phyloP scores from a whole-genome alignment of 2,888 invertebrate genomes.

The Rosalia funebris region DNA sequence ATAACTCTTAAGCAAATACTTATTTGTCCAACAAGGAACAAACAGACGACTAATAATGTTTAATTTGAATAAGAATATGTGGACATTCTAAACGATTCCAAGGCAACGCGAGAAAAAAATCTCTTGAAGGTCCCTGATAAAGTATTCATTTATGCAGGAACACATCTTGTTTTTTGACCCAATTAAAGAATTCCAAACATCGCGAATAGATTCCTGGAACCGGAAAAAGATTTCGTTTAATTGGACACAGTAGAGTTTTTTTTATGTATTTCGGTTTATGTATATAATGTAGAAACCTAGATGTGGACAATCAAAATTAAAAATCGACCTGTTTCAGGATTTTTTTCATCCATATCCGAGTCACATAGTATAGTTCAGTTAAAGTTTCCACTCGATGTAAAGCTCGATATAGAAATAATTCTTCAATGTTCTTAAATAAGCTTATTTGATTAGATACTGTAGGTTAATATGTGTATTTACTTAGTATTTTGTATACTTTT shows the following conservation, averaged over 20 bases:
- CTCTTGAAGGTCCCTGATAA: constrained; percentile 1
- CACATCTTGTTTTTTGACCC: constrained; percentile 3
- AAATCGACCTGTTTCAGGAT: too few species aligned
- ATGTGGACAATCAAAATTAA: too few species aligned
- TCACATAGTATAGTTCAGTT: too few species aligned
- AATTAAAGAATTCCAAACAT: neutral
- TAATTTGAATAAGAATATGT: constrained; percentile 15
- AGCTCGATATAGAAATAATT: neutral
- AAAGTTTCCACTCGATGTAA: neutral
- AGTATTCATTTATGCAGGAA: constrained; percentile 7
- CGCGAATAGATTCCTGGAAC: neutral
- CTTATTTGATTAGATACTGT: neutral
- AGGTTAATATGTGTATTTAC: neutral
- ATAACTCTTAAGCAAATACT: neutral
- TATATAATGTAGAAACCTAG: too few species aligned
- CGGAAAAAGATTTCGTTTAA: neutral
- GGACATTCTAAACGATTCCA: constrained; percentile 5
- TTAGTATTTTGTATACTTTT: too few species aligned
- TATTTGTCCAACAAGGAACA: neutral
- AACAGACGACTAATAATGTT: neutral
- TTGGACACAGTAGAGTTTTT: neutral
- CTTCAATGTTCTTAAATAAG: neutral
- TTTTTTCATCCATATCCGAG: too few species aligned
- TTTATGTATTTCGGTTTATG: too few species aligned
- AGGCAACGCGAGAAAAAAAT: constrained; percentile 8